Percentiles rank a stretch among this genome's conserved stretches.
Evolutionary conservation across 2,888 invertebrate genomes (phyloP).

Genomic region (Coelinius sp.): DNA sequence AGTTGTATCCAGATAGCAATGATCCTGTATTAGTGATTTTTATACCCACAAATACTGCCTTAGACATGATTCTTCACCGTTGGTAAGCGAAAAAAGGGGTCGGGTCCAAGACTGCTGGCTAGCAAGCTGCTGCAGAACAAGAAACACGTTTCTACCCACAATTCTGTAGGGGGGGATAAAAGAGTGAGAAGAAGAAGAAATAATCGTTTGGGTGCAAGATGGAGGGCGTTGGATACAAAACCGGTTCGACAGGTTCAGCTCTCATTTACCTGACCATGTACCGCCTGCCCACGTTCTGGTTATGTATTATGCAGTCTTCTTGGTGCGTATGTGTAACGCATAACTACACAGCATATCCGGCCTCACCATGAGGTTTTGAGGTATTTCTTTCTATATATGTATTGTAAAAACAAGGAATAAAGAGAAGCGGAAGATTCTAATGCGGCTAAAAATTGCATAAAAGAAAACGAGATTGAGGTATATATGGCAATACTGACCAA

Average conservation of each 20-base stretch:
- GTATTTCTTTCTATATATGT: neutral
- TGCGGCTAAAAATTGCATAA: neutral
- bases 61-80: constrained; percentile 28
- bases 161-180: constrained; percentile 26
- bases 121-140: constrained; percentile 50
- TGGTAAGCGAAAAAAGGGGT: constrained; percentile 42
- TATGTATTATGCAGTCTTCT: constrained; percentile 54
- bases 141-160: constrained; percentile 41
- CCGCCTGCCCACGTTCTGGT: constrained; percentile 57
- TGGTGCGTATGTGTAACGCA: constrained; percentile 62
- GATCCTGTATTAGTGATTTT: constrained; percentile 37
- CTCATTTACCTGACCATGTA: constrained; percentile 66
- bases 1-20: constrained; percentile 41
- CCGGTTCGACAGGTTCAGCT: constrained; percentile 68
- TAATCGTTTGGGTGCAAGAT: constrained; percentile 22
- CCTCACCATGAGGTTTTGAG: constrained; percentile 28
- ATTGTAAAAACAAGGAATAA: constrained; percentile 37
- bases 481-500: neutral
- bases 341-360: constrained; percentile 61
- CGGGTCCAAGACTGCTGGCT: constrained; percentile 45
- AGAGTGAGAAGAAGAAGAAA: constrained; percentile 37
- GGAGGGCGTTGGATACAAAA: constrained; percentile 53
- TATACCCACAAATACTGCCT: neutral
- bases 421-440: constrained; percentile 35
- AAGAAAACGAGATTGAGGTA: constrained; percentile 21